A percentile compares a stretch with the other conserved stretches of the same genome.
Evolutionary conservation across 2,888 invertebrate genomes (phyloP).

Genomic region (Loripinus fragilis): DNA sequence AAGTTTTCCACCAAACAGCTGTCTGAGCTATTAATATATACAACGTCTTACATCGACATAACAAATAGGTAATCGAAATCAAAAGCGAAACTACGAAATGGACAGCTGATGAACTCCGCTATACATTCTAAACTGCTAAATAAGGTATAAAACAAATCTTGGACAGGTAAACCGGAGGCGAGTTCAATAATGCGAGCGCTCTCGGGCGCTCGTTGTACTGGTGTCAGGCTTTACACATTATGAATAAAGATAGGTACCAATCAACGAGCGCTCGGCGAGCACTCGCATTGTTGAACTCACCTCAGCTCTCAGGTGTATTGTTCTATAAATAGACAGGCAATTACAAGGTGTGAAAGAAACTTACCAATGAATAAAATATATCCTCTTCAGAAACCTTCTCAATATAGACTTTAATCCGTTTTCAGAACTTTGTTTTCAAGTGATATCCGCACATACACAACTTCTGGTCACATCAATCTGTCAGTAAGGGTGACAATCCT

Average conservation of each 20-base stretch:
- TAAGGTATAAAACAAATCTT: not conserved
- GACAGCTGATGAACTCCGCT: not conserved
- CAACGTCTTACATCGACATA: too few species aligned
- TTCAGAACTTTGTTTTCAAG: too few species aligned
- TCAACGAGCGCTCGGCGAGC: too few species aligned
- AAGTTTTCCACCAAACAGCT: too few species aligned
- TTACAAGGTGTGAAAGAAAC: not conserved
- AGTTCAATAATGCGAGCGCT: too few species aligned
- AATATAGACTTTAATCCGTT: not conserved
- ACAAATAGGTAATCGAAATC: too few species aligned
- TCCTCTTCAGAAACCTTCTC: not conserved
- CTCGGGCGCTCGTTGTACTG: too few species aligned
- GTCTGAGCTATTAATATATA: too few species aligned
- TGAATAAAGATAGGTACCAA: too few species aligned
- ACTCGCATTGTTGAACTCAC: too few species aligned
- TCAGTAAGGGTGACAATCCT: constrained; percentile 7
- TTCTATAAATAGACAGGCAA: constrained; percentile 3
- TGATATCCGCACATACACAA: not conserved
- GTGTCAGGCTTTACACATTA: too few species aligned
- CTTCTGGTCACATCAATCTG: not conserved
- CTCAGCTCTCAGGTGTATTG: constrained; percentile 6
- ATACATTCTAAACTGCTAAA: not conserved
- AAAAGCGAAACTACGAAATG: too few species aligned
- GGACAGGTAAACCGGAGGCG: constrained; percentile 12
- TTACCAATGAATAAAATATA: not conserved